These are phyloP conservation scores for Trogon surrucura DNA, from an alignment of 2,113 vertebrate species.

Conservation along the genomic window DNA sequence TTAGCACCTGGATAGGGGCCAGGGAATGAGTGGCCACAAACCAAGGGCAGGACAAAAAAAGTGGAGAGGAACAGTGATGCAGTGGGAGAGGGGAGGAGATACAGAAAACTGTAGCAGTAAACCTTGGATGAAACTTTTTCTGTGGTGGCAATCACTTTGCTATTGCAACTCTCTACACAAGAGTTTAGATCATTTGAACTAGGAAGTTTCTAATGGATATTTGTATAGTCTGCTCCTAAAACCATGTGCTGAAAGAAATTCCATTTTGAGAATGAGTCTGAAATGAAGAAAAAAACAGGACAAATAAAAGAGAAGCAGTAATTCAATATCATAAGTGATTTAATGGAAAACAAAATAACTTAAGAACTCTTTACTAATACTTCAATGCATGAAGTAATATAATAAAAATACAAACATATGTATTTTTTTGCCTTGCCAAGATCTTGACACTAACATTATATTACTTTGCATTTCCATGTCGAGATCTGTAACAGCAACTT, in stretches of 20 bases:
- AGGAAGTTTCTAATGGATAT: neutral
- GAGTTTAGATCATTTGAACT: neutral
- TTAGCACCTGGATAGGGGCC: neutral
- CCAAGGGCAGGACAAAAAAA: neutral
- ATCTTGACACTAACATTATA: neutral
- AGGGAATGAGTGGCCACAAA: neutral
- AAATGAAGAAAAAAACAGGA: neutral
- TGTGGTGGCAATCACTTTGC: neutral
- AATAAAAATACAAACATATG: neutral
- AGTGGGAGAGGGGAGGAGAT: neutral
- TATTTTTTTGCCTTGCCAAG: neutral
- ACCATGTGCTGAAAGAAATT: neutral
- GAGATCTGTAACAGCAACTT: neutral
- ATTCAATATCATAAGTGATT: neutral
- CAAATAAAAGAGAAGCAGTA: neutral
- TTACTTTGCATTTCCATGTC: neutral
- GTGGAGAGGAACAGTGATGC: neutral
- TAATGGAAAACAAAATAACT: neutral
- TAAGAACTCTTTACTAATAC: neutral
- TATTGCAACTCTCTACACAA: neutral
- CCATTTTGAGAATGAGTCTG: neutral
- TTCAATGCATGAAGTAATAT: neutral
- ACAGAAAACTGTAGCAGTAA: neutral
- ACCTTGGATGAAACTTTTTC: neutral
- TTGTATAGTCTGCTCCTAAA: neutral